A percentile compares a stretch with the other conserved stretches of the same genome.
phyloP scores from a whole-genome alignment of 2,888 invertebrate genomes.

The Eudasyphora cyanicolor region DNA sequence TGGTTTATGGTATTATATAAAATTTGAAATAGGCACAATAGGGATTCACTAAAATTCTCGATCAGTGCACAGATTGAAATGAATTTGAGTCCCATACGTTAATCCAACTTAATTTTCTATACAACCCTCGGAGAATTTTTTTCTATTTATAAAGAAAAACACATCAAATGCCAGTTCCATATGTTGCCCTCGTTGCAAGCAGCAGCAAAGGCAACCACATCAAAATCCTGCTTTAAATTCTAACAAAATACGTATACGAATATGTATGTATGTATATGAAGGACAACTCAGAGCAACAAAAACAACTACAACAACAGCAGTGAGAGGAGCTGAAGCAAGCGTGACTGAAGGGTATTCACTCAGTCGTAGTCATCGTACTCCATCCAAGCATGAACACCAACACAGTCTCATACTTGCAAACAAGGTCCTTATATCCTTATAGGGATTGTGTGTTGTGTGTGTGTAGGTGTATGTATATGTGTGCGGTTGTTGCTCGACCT shows the following conservation, averaged over 20 bases:
- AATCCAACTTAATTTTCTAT: too few relatives aligned
- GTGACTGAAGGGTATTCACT: constrained; percentile 55
- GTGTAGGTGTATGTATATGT: background rate
- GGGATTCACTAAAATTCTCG: too few relatives aligned
- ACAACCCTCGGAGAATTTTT: background rate
- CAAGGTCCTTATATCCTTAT: constrained; percentile 19
- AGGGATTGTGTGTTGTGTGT: background rate
- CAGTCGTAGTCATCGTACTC: too few relatives aligned
- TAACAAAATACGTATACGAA: constrained; percentile 28
- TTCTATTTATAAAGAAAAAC: constrained; percentile 24
- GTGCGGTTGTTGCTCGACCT: constrained; percentile 41
- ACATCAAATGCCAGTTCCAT: constrained; percentile 64
- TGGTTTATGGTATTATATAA: too few relatives aligned
- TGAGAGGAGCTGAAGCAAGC: constrained; percentile 38
- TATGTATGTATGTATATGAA: too few relatives aligned
- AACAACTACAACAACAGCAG: constrained; percentile 14
- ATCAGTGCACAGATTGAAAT: too few relatives aligned
- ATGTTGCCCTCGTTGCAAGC: constrained; percentile 64
- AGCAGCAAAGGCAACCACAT: constrained; percentile 20
- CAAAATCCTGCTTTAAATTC: constrained; percentile 28
- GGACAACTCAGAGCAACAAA: constrained; percentile 33
- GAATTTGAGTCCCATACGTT: too few relatives aligned
- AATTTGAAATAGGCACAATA: too few relatives aligned
- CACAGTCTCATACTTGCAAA: constrained; percentile 21
- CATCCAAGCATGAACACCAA: constrained; percentile 30